A percentile compares a stretch with the other conserved stretches of the same genome.
phyloP scores from a whole-genome alignment of 2,888 invertebrate genomes.

The Noctua janthina region DNA sequence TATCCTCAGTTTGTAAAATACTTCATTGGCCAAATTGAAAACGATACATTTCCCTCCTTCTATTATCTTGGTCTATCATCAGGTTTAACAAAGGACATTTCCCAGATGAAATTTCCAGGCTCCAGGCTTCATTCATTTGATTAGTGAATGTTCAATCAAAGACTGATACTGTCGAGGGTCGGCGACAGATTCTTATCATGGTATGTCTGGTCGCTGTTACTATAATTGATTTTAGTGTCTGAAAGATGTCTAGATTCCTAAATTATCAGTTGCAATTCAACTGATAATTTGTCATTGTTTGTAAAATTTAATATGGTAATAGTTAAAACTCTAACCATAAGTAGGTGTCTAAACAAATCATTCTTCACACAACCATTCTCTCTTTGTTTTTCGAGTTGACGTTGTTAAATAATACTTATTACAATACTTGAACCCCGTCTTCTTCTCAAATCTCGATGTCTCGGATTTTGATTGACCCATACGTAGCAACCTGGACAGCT shows the following conservation, averaged over 20 bases:
- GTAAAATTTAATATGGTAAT: not conserved
- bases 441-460: not conserved
- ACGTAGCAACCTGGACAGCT: not conserved
- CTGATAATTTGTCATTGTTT: not conserved
- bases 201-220: slow-evolving; percentile 1
- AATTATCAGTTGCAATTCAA: not conserved
- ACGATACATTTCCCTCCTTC: slow-evolving; percentile 21
- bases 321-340: no score
- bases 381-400: not conserved
- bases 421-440: not conserved
- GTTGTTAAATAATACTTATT: no score
- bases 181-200: slow-evolving; percentile 29
- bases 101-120: slow-evolving; percentile 28
- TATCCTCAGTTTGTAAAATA: not conserved
- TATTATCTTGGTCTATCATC: slow-evolving; percentile 34
- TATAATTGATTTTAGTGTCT: slow-evolving; percentile 25
- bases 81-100: slow-evolving; percentile 38
- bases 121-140: slow-evolving; percentile 28
- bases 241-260: not conserved
- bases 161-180: slow-evolving; percentile 36
- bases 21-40: slow-evolving; percentile 30
- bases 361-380: not conserved
- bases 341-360: not conserved
- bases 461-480: not conserved
- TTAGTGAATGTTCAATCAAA: slow-evolving; percentile 47